These are phyloP conservation scores for Redunca redunca DNA, from an alignment of 2,113 vertebrate genomes.

Conservation along the genomic window DNA sequence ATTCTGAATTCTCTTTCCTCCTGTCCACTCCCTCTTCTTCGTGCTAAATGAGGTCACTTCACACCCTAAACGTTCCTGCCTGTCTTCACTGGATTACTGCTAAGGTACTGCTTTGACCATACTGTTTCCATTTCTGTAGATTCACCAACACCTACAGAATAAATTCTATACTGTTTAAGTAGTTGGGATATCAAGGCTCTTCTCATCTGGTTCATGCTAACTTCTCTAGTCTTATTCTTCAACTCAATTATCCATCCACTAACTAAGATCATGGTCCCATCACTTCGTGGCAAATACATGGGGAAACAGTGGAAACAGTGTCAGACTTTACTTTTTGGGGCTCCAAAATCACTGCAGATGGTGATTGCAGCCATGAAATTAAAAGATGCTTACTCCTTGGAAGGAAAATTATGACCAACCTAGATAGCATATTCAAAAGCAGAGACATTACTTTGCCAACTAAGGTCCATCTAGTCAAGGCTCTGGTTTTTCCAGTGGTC, in stretches of 20 bases:
- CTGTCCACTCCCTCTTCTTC: background rate
- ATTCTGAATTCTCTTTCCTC: background rate
- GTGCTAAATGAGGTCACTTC: background rate
- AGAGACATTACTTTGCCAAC: too few species aligned
- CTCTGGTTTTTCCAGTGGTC: too few species aligned
- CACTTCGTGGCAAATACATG: background rate
- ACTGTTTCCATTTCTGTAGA: background rate
- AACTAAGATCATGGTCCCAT: background rate
- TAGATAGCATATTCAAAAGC: too few species aligned
- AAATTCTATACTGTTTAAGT: background rate
- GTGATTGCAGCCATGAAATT: background rate
- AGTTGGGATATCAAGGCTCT: background rate
- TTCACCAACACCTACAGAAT: background rate
- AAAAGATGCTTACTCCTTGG: background rate
- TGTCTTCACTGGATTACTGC: background rate
- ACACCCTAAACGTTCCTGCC: background rate
- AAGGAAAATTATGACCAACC: too few species aligned
- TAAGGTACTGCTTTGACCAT: background rate
- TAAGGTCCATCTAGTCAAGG: too few species aligned
- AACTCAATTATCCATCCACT: background rate
- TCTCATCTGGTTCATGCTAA: background rate
- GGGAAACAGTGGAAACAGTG: background rate
- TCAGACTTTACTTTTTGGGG: background rate
- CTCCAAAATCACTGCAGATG: background rate
- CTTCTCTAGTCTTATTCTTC: background rate